Conservation (phyloP, 1,140 invertebrate species). For the Listronotus bonariensis region DNA sequence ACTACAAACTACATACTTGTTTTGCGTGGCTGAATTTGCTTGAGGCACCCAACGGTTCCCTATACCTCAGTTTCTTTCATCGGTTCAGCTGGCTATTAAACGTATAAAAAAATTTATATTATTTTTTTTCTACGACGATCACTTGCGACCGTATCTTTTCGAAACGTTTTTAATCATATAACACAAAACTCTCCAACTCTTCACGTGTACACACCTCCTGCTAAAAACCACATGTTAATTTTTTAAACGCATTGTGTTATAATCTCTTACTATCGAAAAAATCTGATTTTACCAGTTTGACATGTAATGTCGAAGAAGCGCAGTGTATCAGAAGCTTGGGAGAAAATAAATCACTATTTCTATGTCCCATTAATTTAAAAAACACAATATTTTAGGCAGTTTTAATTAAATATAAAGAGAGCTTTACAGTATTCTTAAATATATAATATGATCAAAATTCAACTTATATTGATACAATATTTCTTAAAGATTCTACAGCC, state of each 20-base stretch:
- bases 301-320: too few relatives aligned
- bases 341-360: too few relatives aligned
- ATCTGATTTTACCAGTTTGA: not conserved
- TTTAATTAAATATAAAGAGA: too few relatives aligned
- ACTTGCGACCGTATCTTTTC: not conserved
- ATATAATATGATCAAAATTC: too few relatives aligned
- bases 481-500: too few relatives aligned
- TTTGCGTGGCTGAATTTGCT: constrained; percentile 63
- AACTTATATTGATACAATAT: too few relatives aligned
- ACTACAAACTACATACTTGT: constrained; percentile 65
- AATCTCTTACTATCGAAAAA: constrained; percentile 6
- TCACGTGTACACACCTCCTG: not conserved
- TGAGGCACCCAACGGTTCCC: constrained; percentile 56
- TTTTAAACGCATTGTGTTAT: not conserved
- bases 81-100: constrained; percentile 73
- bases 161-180: not conserved
- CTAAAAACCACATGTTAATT: not conserved
- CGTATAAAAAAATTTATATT: constrained; percentile 44
- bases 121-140: constrained; percentile 7
- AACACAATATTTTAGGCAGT: too few relatives aligned
- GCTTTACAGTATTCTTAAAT: too few relatives aligned
- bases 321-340: too few relatives aligned
- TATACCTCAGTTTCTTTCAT: constrained; percentile 72
- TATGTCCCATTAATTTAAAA: too few relatives aligned
- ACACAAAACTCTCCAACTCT: not conserved